Base-by-base conservation (phyloP, 1,140 invertebrate genomes). In the Mercenaria mercenaria region DNA sequence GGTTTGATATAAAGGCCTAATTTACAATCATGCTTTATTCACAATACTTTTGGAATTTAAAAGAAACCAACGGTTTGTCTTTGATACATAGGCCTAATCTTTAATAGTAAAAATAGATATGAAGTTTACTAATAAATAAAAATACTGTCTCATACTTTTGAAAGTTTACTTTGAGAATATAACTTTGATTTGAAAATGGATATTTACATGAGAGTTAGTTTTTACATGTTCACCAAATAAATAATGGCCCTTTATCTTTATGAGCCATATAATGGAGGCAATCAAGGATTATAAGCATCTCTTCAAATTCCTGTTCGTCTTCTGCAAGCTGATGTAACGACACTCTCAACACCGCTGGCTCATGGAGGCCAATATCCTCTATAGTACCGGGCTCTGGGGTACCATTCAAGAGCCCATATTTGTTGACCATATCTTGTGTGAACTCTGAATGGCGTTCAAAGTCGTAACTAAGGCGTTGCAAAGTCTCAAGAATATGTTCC, bases 371-470 rank as follows among this genome's bases (percentile, higher is more conserved):
- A 41, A 92, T 80, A 11, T 59, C 74, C 0, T 90, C 50, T 15
- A 91, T 84, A 0, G 88, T 91, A 18, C 76, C 77, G 1, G 67
- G 29, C 18, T 93, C 88, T 39, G 93, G 92, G 6, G 91, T 82
- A n/a, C 77, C 89, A 32, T 79, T 83, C 11, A 95, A 79, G 1
- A 95, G 87, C 15, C 94, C 94, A 84, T 93, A 93, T 32, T 92
- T 92, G 82, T 95, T 94, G 67, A 95, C 91, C 56, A 94, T 91
- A 47, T 93, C 82, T 76, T 92, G 91, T 10, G 94, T 80, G 47
- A 94, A 92, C 4, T 90, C 72, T 0, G 86, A 41, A 74, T 94
- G 94, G 0, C 43, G 52, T 67, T 94, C 91, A 2, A 93, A 32
- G 26, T 83, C 79, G 74, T 94, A 94, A 0, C 91, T 92, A 29